Evolutionary conservation across 2,113 vertebrate genomes (phyloP).

Genomic region (Fregetta grallaria): DNA sequence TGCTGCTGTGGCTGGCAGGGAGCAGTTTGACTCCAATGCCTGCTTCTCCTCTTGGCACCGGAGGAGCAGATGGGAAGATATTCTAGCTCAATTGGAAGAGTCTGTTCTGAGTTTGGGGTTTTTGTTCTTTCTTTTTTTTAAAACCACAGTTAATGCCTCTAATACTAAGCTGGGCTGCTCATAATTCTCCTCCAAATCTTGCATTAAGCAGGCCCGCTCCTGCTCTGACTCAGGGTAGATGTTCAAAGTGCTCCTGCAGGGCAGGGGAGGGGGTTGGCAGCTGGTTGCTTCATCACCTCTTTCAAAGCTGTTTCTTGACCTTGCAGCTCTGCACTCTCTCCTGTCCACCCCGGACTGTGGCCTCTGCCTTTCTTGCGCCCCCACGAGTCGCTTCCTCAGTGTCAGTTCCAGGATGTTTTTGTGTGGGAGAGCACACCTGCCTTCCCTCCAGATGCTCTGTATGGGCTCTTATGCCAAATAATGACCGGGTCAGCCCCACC

Average conservation of each 20-base stretch:
- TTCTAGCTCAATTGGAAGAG: background rate
- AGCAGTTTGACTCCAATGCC: background rate
- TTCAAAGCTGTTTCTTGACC: background rate
- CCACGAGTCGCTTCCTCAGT: fast-evolving
- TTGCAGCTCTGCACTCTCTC: background rate
- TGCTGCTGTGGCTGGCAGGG: background rate
- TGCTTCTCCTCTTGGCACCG: background rate
- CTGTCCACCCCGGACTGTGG: background rate
- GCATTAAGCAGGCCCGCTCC: constrained; percentile 4
- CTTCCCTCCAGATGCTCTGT: background rate
- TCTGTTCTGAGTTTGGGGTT: background rate
- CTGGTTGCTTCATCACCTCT: background rate
- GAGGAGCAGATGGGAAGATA: background rate
- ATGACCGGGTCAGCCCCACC: background rate
- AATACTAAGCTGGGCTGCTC: background rate
- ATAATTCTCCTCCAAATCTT: background rate
- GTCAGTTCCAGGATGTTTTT: background rate
- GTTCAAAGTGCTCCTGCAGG: constrained; percentile 31
- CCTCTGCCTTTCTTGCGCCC: background rate
- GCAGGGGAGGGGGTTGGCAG: constrained; percentile 18
- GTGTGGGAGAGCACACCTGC: background rate
- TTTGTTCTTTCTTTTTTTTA: background rate
- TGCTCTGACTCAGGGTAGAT: background rate
- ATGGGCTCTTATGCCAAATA: fast-evolving
- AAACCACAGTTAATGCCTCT: background rate